A percentile compares a stretch with the other conserved stretches of the same genome.
Conservation (phyloP, 2,113 vertebrate genomes). For the Piprites chloris region DNA sequence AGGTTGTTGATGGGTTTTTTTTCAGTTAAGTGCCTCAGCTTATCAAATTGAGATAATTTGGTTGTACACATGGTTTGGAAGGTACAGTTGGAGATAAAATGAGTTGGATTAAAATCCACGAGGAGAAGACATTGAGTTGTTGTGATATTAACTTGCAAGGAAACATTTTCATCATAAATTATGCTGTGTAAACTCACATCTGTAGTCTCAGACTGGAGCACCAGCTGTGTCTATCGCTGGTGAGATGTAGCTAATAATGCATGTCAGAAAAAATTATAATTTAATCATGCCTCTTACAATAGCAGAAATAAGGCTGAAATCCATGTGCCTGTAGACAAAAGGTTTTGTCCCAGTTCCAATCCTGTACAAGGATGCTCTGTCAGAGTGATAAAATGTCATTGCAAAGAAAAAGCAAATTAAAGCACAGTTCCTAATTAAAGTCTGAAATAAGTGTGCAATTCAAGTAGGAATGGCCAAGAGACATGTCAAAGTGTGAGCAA, state of each 20-base stretch:
- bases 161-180: background rate
- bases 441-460: background rate
- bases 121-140: background rate
- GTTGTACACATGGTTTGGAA: background rate
- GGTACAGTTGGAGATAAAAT: slow-evolving; percentile 13
- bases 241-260: slow-evolving; percentile 20
- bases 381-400: background rate
- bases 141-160: background rate
- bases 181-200: background rate
- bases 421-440: background rate
- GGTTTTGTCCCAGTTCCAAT: background rate
- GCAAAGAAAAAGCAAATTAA: background rate
- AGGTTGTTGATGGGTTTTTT: background rate
- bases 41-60: background rate
- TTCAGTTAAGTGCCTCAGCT: background rate
- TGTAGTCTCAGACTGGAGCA: background rate
- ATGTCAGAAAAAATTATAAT: slow-evolving; percentile 2
- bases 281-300: slow-evolving; percentile 3
- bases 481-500: background rate
- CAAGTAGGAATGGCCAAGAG: background rate
- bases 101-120: background rate
- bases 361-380: background rate
- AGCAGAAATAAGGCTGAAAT: slow-evolving; percentile 13
- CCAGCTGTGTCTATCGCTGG: background rate
- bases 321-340: background rate